A percentile compares a stretch with the other conserved stretches of the same genome.
These are phyloP conservation scores for Clivina fossor DNA, from an alignment of 2,888 invertebrate genomes.

Conservation along the genomic window DNA sequence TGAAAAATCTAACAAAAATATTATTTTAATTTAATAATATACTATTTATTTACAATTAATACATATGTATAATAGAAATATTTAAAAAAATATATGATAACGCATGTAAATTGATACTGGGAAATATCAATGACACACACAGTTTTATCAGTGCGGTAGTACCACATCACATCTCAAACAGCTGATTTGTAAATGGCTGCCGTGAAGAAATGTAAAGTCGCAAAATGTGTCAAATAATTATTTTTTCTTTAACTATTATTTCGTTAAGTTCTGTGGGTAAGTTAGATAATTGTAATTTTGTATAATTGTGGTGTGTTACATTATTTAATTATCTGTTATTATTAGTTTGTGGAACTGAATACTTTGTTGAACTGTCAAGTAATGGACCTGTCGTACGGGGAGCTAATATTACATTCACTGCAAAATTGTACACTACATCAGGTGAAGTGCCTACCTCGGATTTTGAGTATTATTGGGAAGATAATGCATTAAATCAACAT, in stretches of 20 bases:
- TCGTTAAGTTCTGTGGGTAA: conserved; percentile 10
- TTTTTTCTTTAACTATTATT: conserved; percentile 22
- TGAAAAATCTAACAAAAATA: too few relatives aligned
- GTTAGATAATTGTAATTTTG: conserved; percentile 6
- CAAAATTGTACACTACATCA: conserved; percentile 56
- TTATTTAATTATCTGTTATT: conserved; percentile 27
- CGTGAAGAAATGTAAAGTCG: conserved; percentile 20
- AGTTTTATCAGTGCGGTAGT: conserved; percentile 14
- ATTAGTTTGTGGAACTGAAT: conserved; percentile 42
- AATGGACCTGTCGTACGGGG: conserved; percentile 74
- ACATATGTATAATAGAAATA: too few relatives aligned
- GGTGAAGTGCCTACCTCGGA: conserved; percentile 49
- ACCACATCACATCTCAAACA: conserved; percentile 14
- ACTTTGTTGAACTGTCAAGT: conserved; percentile 58
- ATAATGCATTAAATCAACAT: conserved; percentile 61
- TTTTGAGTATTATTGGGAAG: conserved; percentile 63
- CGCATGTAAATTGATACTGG: too few relatives aligned
- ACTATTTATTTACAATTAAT: too few relatives aligned
- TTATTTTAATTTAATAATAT: too few relatives aligned
- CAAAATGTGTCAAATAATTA: conserved; percentile 30
- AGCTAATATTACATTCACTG: conserved; percentile 69
- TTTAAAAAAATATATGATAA: too few relatives aligned
- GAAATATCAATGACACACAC: too few relatives aligned
- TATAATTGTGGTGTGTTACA: conserved; percentile 8
- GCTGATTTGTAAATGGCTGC: conserved; percentile 31